Conservation (phyloP, 2,888 invertebrate species). For the Acrobasis consociella region DNA sequence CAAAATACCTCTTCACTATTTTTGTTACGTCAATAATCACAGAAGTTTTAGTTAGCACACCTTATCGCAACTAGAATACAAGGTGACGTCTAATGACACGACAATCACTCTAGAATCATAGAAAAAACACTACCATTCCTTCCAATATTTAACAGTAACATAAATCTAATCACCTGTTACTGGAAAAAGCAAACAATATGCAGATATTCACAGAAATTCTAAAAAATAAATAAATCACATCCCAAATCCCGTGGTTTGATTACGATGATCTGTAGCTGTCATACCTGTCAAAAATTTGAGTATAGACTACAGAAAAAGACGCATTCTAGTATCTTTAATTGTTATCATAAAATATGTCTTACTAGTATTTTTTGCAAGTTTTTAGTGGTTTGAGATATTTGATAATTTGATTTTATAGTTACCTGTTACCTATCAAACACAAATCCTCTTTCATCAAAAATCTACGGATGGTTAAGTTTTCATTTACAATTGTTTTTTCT, state of each 20-base stretch:
- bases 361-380: too few relatives aligned
- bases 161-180: conserved; percentile 42
- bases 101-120: conserved; percentile 34
- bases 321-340: neutral
- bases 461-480: neutral
- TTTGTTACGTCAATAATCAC: conserved; percentile 29
- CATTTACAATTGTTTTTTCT: neutral
- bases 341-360: neutral
- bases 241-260: conserved; percentile 53
- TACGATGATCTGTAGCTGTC: conserved; percentile 45
- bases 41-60: conserved; percentile 38
- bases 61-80: conserved; percentile 42
- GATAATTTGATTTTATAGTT: too few relatives aligned
- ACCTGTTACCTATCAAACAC: too few relatives aligned
- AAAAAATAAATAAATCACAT: conserved; percentile 59
- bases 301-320: conserved; percentile 18
- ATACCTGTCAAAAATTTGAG: neutral
- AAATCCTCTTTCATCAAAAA: neutral
- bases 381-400: too few relatives aligned
- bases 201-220: conserved; percentile 49
- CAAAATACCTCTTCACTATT: conserved; percentile 40
- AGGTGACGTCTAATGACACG: conserved; percentile 60
- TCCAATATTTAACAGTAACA: conserved; percentile 6
- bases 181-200: conserved; percentile 46
- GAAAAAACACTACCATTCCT: neutral